phyloP scores from a whole-genome alignment of 2,113 vertebrate genomes.

The Rhineura floridana region DNA sequence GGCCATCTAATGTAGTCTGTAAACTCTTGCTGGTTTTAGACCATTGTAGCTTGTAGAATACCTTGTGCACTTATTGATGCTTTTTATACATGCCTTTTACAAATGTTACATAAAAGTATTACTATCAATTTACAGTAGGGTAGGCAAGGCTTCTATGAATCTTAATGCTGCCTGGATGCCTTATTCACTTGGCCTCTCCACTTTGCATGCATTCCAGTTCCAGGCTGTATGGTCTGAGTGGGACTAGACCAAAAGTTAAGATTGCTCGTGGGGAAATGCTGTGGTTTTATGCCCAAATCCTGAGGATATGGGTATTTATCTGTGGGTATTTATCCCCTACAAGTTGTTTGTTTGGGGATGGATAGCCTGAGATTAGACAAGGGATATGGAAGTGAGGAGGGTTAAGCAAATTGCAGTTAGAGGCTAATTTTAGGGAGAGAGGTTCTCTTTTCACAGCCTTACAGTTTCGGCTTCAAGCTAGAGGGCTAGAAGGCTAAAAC shows the following conservation, averaged over 20 bases:
- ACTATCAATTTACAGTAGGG: not conserved
- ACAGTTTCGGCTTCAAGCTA: not conserved
- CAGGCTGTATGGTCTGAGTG: not conserved
- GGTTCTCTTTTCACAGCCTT: not conserved
- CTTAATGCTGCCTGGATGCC: not conserved
- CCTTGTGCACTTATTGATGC: not conserved
- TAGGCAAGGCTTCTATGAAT: not conserved
- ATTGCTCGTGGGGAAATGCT: not conserved
- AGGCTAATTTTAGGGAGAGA: not conserved
- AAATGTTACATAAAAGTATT: not conserved
- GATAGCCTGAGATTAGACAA: not conserved
- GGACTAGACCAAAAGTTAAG: not conserved
- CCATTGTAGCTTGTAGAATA: not conserved
- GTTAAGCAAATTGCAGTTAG: not conserved
- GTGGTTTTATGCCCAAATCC: not conserved
- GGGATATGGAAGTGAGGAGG: not conserved
- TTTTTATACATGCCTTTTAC: not conserved
- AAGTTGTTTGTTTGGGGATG: not conserved
- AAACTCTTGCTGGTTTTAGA: too few species aligned
- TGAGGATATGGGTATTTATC: too few species aligned
- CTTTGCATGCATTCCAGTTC: not conserved
- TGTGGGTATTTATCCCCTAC: not conserved
- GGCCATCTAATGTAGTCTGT: not conserved
- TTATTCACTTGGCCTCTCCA: not conserved
- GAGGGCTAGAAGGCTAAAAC: not conserved